Conservation (phyloP, 2,888 invertebrate species). For the Idaea biselata region DNA sequence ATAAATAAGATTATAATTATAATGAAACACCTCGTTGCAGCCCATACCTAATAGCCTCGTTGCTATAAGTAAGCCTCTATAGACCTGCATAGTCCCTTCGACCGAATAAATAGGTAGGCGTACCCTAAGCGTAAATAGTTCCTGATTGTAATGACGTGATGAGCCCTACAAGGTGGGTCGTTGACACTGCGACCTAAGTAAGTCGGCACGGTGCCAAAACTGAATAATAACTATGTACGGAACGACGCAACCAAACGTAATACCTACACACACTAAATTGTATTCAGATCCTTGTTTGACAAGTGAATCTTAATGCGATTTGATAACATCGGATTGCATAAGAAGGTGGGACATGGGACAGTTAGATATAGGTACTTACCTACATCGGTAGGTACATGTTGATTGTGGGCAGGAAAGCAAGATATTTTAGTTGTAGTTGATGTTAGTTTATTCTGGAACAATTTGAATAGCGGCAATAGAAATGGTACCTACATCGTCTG, state of each 20-base stretch:
- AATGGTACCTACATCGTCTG: too few relatives aligned
- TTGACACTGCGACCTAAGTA: conserved; percentile 51
- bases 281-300: conserved; percentile 61
- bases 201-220: conserved; percentile 62
- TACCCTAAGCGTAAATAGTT: conserved; percentile 3
- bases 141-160: conserved; percentile 13
- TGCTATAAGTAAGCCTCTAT: too few relatives aligned
- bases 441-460: too few relatives aligned
- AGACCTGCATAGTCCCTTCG: too few relatives aligned
- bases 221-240: conserved; percentile 67
- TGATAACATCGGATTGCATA: conserved; percentile 22
- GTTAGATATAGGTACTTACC: neutral
- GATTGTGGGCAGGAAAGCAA: too few relatives aligned
- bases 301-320: conserved; percentile 51
- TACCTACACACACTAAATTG: conserved; percentile 40
- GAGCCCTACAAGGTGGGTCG: conserved; percentile 43
- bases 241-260: conserved; percentile 46
- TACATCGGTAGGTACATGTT: neutral
- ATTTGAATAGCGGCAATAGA: too few relatives aligned
- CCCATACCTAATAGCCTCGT: too few relatives aligned
- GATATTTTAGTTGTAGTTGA: too few relatives aligned
- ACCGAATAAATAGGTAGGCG: neutral
- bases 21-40: too few relatives aligned
- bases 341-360: conserved; percentile 11
- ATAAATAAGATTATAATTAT: too few relatives aligned